Evolutionary conservation across 2,888 invertebrate species (phyloP).

Genomic region (Campoplex nolae): DNA sequence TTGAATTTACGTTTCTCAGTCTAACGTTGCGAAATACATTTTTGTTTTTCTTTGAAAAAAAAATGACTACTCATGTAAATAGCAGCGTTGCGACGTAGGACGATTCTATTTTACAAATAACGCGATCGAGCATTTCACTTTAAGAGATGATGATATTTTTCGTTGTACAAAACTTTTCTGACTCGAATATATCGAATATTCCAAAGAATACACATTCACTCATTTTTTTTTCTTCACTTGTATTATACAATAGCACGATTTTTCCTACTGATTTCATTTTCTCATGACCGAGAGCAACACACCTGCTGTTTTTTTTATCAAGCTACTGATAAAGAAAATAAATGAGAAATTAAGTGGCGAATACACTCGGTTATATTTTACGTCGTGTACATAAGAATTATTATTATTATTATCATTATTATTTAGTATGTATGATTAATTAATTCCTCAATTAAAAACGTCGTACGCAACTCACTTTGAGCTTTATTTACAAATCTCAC

Average conservation of each 20-base stretch:
- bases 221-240: conserved; percentile 4
- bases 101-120: conserved; percentile 20
- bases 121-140: conserved; percentile 12
- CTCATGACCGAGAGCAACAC: not conserved
- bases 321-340: conserved; percentile 72
- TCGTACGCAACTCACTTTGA: conserved; percentile 82
- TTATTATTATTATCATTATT: conserved; percentile 76
- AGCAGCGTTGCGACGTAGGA: conserved; percentile 9
- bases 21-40: not conserved
- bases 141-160: conserved; percentile 21
- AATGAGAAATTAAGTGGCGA: conserved; percentile 72
- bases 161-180: conserved; percentile 32
- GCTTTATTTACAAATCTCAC: conserved; percentile 82
- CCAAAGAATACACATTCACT: conserved; percentile 64
- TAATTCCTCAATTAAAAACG: conserved; percentile 82
- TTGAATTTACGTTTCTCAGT: not conserved
- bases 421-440: conserved; percentile 82
- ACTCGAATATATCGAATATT: conserved; percentile 47
- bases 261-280: conserved; percentile 9
- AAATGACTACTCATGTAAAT: conserved; percentile 14
- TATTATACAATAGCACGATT: conserved; percentile 28
- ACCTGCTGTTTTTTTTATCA: conserved; percentile 72
- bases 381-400: conserved; percentile 78
- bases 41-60: conserved; percentile 1
- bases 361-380: conserved; percentile 78